Percentiles rank a stretch among this genome's conserved stretches.
These are phyloP conservation scores for Girardinus metallicus DNA, from an alignment of 2,797 vertebrate genomes.

Conservation along the genomic window DNA sequence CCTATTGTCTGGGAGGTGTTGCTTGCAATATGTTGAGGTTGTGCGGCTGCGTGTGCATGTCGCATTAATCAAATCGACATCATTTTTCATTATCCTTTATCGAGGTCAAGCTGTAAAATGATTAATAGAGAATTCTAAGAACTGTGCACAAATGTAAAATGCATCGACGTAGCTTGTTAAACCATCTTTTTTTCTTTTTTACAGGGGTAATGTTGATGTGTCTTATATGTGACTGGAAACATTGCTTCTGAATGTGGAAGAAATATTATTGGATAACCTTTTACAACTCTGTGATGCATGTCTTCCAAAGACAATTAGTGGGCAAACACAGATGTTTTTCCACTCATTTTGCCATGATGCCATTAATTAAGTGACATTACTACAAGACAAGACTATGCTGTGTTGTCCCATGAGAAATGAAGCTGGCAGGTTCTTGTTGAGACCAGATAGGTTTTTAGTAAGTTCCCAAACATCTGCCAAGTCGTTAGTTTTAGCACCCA, in stretches of 20 bases:
- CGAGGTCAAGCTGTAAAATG: not conserved
- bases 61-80: constrained; percentile 29
- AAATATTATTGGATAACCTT: not conserved
- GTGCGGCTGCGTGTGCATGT: constrained; percentile 25
- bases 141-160: not conserved
- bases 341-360: constrained; percentile 15
- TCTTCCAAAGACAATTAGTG: constrained; percentile 34
- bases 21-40: constrained; percentile 26
- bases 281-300: not conserved
- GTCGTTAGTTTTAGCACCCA: constrained; percentile 57
- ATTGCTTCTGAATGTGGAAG: not conserved
- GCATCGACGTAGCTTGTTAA: not conserved
- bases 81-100: constrained; percentile 12
- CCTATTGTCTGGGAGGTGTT: constrained; percentile 34
- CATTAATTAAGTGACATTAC: constrained; percentile 51
- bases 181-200: not conserved
- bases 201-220: not conserved
- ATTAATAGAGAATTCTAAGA: not conserved
- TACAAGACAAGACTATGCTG: constrained; percentile 33
- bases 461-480: constrained; percentile 63
- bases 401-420: constrained; percentile 28
- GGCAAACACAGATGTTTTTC: constrained; percentile 42
- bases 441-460: constrained; percentile 28
- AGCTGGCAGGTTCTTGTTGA: constrained; percentile 22
- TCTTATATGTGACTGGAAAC: not conserved